Base-by-base conservation (phyloP, 2,888 invertebrate species). In the Pemphredon lugubris region DNA sequence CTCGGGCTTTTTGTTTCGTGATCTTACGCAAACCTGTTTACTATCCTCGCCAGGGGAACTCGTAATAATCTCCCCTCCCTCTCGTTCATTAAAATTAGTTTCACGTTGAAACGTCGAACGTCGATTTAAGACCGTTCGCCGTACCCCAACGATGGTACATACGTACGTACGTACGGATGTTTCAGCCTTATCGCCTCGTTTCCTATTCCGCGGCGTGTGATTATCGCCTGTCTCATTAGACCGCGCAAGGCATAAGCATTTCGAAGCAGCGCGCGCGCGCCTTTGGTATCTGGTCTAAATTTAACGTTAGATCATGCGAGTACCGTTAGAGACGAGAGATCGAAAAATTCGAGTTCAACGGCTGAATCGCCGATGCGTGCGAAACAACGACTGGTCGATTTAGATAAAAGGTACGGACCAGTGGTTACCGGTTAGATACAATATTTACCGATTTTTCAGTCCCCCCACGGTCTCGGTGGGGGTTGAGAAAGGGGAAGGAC, bases 281-380 rank as follows among this genome's bases (percentile, higher is more conserved):
- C 30, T 67, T 67, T 67, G 44, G 45, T 57, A 68, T 61, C 63
- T 61, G 23, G 40, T 20, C 37, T 39, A 21, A 39, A 67, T 34
- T 58, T 61, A 68, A 70, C 54, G 58, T 61, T 58, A 58, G 45
- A 45, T 57, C 47, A 37, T 47, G 45, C 16, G 18, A 30, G 53
- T 66, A 57, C 71, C 71, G 71, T 71, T 71, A 71, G 42, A 20
- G 45, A 44, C 51, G 55, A 42, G 48, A 53, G 57, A 73, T 47
- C 37, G 68, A 59, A 44, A 23, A 7, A 30, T 9, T 13, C 47
- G 16, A 16, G 55, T 21, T 5, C 37, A 40, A 45, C 20, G 40
- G 13, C 40, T 63, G 60, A 71, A 67, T 71, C 39, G 53, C 67
- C 37, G 40, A 4, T n/a, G 13, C 13, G 44, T 44, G 30, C 37